Evolutionary conservation across 2,888 invertebrate species (phyloP).

Genomic region (Amiota communis): DNA sequence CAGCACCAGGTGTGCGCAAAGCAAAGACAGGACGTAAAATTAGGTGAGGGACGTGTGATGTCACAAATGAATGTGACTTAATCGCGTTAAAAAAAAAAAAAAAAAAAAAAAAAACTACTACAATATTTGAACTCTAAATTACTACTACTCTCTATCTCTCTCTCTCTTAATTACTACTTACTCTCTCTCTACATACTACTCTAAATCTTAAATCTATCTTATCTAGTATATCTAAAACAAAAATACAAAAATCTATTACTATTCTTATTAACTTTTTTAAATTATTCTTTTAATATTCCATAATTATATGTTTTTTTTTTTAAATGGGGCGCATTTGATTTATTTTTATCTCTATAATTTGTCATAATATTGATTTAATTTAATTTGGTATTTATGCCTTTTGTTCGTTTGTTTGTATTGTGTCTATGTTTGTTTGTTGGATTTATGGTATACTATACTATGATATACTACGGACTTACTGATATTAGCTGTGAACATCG

Average conservation of each 20-base stretch:
- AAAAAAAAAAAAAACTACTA: no score
- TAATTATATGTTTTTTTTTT: slow-evolving; percentile 33
- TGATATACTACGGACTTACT: neutral
- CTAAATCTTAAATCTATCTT: slow-evolving; percentile 31
- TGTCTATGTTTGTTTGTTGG: slow-evolving; percentile 8
- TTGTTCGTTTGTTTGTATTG: neutral
- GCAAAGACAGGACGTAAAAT: slow-evolving; percentile 73
- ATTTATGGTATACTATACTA: neutral
- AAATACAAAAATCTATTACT: slow-evolving; percentile 32
- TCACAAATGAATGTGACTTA: slow-evolving; percentile 1
- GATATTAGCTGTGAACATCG: no score
- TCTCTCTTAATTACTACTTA: slow-evolving; percentile 17
- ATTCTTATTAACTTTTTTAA: slow-evolving; percentile 34
- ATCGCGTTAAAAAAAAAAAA: slow-evolving; percentile 6
- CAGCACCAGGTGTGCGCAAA: slow-evolving; percentile 67
- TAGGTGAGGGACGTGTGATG: slow-evolving; percentile 72
- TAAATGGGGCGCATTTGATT: slow-evolving; percentile 11
- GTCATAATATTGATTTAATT: neutral
- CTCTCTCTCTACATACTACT: slow-evolving; percentile 27
- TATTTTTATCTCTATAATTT: slow-evolving; percentile 1
- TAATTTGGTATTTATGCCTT: neutral
- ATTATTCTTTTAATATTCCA: slow-evolving; percentile 37
- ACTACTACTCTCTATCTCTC: neutral
- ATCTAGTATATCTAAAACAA: slow-evolving; percentile 32
- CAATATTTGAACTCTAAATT: slow-evolving; percentile 4